Percentiles rank a stretch among this genome's conserved stretches.
These are phyloP conservation scores for Hemicentrotus pulcherrimus DNA, from an alignment of 35 echinoderm and acorn worm genomes.

Conservation along the genomic window DNA sequence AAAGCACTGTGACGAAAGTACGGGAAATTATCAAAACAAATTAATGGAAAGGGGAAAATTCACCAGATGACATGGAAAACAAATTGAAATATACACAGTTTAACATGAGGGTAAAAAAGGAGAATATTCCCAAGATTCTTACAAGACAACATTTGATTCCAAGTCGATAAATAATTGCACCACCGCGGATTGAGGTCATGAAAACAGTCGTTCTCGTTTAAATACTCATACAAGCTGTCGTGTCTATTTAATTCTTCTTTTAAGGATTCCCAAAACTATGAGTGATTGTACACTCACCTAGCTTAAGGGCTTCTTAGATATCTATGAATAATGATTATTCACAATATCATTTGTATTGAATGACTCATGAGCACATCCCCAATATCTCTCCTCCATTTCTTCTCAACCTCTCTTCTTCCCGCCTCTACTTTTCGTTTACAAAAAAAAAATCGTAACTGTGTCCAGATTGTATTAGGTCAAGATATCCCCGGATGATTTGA, in stretches of 20 bases:
- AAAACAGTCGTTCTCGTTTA: too few species aligned
- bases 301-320: neutral
- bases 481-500: neutral
- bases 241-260: neutral
- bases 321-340: neutral
- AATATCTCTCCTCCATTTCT: neutral
- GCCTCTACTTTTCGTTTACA: neutral
- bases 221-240: too few species aligned
- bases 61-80: neutral
- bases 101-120: too few species aligned
- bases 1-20: too few species aligned
- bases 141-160: too few species aligned
- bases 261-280: neutral
- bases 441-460: neutral
- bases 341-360: neutral
- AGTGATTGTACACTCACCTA: neutral
- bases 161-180: too few species aligned
- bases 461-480: constrained; percentile 10
- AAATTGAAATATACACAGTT: neutral
- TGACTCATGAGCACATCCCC: neutral
- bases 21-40: too few species aligned
- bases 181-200: too few species aligned
- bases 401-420: neutral
- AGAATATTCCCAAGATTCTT: too few species aligned
- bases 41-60: too few species aligned